Evolutionary conservation across 2,797 vertebrate species (phyloP).

Genomic region (Smutsia temminckii): DNA sequence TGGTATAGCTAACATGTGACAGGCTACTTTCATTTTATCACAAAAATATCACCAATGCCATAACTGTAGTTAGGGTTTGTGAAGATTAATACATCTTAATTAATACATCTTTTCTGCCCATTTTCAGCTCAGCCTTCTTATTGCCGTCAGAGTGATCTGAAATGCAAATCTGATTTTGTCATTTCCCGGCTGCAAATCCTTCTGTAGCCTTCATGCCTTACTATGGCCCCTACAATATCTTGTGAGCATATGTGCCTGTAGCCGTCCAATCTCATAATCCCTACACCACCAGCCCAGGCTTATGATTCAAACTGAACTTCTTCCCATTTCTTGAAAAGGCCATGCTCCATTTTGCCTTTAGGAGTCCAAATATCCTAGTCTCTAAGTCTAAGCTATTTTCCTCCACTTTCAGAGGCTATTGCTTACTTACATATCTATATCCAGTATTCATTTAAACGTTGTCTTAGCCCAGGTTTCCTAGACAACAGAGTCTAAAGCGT

Average conservation of each 20-base stretch:
- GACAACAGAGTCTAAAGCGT: constrained; percentile 43
- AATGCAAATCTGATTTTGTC: neutral
- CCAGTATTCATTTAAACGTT: neutral
- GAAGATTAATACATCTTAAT: neutral
- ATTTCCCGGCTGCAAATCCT: neutral
- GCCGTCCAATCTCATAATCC: neutral
- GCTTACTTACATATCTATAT: neutral
- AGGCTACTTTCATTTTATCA: neutral
- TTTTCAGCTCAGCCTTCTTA: neutral
- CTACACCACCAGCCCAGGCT: neutral
- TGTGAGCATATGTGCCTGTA: neutral
- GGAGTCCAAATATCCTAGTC: neutral
- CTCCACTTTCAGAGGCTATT: neutral
- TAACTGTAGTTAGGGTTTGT: neutral
- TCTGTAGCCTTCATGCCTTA: neutral
- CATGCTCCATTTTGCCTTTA: neutral
- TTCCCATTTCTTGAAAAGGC: neutral
- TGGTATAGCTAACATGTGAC: neutral
- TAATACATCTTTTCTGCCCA: neutral
- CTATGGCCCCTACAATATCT: neutral
- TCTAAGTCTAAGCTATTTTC: neutral
- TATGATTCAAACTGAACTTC: neutral
- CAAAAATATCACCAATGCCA: neutral
- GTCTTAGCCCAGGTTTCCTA: constrained; percentile 27
- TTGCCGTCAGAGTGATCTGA: neutral